These are phyloP conservation scores for Mimachlamys varia DNA, from an alignment of 2,888 invertebrate genomes.

Conservation along the genomic window DNA sequence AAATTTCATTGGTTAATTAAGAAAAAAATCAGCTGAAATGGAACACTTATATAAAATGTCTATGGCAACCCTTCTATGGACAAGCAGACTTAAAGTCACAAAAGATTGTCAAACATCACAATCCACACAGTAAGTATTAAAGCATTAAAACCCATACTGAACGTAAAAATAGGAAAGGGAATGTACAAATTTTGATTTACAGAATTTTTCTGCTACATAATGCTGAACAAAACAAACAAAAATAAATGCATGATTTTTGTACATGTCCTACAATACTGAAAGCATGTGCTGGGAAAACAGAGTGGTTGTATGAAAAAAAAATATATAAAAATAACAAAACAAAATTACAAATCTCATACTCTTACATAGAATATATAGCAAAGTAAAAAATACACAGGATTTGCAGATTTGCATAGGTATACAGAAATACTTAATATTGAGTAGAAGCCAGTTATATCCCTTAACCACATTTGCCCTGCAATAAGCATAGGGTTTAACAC, in stretches of 20 bases:
- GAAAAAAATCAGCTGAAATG: not conserved
- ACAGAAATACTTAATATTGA: no score
- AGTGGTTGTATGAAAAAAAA: not conserved
- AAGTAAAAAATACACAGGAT: not conserved
- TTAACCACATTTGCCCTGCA: no score
- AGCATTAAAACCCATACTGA: not conserved
- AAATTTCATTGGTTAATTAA: not conserved
- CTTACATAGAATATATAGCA: not conserved
- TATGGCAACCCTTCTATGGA: not conserved
- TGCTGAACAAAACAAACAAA: conserved; percentile 23
- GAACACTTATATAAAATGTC: not conserved
- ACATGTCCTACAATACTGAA: not conserved
- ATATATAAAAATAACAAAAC: not conserved
- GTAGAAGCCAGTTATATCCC: no score
- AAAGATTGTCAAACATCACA: not conserved
- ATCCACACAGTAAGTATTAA: not conserved
- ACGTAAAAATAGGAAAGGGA: not conserved
- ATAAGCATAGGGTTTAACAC: no score
- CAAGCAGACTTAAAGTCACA: not conserved
- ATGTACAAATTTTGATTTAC: conserved; percentile 29
- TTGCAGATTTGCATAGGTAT: no score
- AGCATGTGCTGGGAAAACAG: not conserved
- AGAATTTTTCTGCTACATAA: conserved; percentile 1
- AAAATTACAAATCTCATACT: not conserved
- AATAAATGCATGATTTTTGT: not conserved